These are phyloP conservation scores for Teleogryllus occipitalis DNA, from an alignment of 1,140 invertebrate genomes.

Conservation along the genomic window DNA sequence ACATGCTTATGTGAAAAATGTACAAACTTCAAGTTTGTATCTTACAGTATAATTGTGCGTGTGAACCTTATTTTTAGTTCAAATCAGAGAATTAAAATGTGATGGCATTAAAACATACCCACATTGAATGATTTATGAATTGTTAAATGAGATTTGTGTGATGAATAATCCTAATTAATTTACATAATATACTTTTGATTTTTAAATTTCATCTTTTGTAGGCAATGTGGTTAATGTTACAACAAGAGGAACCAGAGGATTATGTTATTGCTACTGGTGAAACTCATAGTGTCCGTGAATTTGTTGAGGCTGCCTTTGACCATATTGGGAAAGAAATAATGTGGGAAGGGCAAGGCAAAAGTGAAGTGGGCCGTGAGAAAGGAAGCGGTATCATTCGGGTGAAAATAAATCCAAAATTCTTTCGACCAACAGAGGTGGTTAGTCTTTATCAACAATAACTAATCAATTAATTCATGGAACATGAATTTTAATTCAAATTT, in stretches of 20 bases:
- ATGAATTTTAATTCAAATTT: no score
- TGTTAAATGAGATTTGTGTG: no score
- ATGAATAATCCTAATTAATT: no score
- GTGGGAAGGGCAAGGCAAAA: slow-evolving; percentile 84
- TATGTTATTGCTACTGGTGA: slow-evolving; percentile 97
- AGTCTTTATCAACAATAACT: slow-evolving; percentile 36
- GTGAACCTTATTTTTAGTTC: no score
- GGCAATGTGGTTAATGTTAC: slow-evolving; percentile 99
- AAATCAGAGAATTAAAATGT: no score
- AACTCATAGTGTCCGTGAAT: slow-evolving; percentile 90
- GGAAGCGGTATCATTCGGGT: slow-evolving; percentile 73
- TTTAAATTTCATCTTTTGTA: slow-evolving; percentile 35
- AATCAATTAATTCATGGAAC: neutral
- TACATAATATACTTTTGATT: no score
- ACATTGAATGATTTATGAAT: no score
- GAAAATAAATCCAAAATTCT: slow-evolving; percentile 88
- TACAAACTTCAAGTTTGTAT: no score
- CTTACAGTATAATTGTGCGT: no score
- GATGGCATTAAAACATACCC: no score
- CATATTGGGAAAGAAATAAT: slow-evolving; percentile 61
- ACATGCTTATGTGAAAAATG: no score
- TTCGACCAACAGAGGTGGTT: slow-evolving; percentile 96
- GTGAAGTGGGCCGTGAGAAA: slow-evolving; percentile 77
- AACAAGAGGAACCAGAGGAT: slow-evolving; percentile 85
- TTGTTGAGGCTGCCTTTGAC: slow-evolving; percentile 86